Conservation (phyloP, 2,888 invertebrate genomes). For the Drosophila paucipuncta region DNA sequence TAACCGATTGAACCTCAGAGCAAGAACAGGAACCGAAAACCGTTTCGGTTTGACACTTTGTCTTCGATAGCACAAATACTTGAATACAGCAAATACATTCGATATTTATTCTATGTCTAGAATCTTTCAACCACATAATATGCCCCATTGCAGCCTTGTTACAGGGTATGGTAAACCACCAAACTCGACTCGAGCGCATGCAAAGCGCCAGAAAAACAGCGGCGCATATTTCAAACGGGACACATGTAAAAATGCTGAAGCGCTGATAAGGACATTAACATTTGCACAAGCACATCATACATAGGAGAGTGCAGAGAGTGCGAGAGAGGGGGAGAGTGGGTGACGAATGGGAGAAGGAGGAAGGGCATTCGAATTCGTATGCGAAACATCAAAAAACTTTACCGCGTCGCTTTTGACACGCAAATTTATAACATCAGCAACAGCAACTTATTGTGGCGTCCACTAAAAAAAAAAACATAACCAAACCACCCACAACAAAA, state of each 20-base stretch:
- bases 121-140: neutral
- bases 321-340: neutral
- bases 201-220: constrained; percentile 77
- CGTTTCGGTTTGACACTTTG: neutral
- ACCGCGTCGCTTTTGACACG: constrained; percentile 79
- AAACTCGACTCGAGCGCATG: constrained; percentile 67
- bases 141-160: neutral
- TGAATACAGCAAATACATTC: neutral
- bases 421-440: constrained; percentile 75
- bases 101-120: too few species aligned
- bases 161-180: constrained; percentile 45
- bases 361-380: constrained; percentile 63
- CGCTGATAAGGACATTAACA: constrained; percentile 81
- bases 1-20: neutral
- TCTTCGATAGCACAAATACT: neutral
- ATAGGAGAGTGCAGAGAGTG: neutral
- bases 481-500: constrained; percentile 15
- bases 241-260: constrained; percentile 80
- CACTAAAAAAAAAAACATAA: constrained; percentile 11
- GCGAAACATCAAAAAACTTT: constrained; percentile 76
- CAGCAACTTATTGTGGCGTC: constrained; percentile 72
- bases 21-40: neutral
- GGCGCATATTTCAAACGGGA: constrained; percentile 78
- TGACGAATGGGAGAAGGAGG: constrained; percentile 9
- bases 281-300: constrained; percentile 63